Evolutionary conservation across 2,888 invertebrate species (phyloP).

Genomic region (Zaprionus bogoriensis): DNA sequence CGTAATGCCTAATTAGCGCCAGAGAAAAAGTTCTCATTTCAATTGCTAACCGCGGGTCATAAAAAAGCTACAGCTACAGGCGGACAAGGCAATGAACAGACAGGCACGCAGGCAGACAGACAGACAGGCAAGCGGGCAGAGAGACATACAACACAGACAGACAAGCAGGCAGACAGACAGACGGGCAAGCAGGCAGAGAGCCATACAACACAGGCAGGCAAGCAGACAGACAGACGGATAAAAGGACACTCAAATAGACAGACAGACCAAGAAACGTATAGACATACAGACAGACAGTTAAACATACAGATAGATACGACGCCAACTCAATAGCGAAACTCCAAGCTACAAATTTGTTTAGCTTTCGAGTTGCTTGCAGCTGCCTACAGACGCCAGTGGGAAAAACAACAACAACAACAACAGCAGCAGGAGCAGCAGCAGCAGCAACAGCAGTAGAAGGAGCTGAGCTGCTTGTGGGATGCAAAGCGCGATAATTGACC

Average conservation of each 20-base stretch:
- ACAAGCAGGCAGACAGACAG: slow-evolving; percentile 1
- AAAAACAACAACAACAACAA: slow-evolving; percentile 8
- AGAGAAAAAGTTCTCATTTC: slow-evolving; percentile 58
- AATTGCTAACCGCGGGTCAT: slow-evolving; percentile 59
- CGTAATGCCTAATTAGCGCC: slow-evolving; percentile 71
- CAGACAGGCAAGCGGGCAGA: slow-evolving; percentile 17
- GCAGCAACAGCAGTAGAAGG: background rate
- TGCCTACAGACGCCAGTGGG: slow-evolving; percentile 45
- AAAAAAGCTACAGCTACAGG: slow-evolving; percentile 17
- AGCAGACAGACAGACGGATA: background rate
- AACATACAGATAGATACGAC: slow-evolving; percentile 25
- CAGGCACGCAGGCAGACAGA: slow-evolving; percentile 5
- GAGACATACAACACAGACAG: slow-evolving; percentile 17
- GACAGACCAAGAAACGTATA: background rate
- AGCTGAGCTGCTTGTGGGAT: slow-evolving; percentile 60
- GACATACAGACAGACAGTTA: slow-evolving; percentile 1
- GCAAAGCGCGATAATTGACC: slow-evolving; percentile 74
- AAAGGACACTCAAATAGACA: slow-evolving; percentile 2
- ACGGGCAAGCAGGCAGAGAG: slow-evolving; percentile 22
- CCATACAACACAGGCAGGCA: slow-evolving; percentile 7
- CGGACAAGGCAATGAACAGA: slow-evolving; percentile 7
- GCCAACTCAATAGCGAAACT: slow-evolving; percentile 61
- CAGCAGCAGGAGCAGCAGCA: slow-evolving; percentile 21
- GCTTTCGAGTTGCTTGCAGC: slow-evolving; percentile 52
- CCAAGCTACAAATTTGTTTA: slow-evolving; percentile 69